These are phyloP conservation scores for Yoshiicerus persimilis DNA, from an alignment of 1,140 invertebrate species.

Conservation along the genomic window DNA sequence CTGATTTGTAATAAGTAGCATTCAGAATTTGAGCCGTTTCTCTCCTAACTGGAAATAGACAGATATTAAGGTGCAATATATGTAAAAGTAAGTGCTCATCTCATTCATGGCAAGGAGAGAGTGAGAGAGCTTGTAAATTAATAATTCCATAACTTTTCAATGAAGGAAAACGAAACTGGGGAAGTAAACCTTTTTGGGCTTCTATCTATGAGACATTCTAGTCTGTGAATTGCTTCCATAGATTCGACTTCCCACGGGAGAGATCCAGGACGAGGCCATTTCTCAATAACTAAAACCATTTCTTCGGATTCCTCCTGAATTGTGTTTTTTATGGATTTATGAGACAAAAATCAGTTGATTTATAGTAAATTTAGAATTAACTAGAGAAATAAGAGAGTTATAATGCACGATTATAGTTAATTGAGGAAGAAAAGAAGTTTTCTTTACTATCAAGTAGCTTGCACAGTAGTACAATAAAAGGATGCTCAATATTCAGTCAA, in stretches of 20 bases:
- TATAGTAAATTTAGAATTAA: too few species aligned
- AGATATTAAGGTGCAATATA: not conserved
- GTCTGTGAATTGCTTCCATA: conserved; percentile 10
- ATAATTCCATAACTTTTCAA: not conserved
- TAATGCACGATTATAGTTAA: too few species aligned
- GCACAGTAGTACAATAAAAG: too few species aligned
- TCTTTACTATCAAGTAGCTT: too few species aligned
- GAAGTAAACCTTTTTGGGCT: not conserved
- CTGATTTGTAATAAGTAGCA: conserved; percentile 34
- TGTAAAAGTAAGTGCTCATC: too few species aligned
- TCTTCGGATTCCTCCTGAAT: conserved; percentile 40
- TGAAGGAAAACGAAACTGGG: not conserved
- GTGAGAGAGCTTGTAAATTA: too few species aligned
- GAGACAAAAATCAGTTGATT: too few species aligned
- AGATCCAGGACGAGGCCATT: conserved; percentile 45
- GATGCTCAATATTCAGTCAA: too few species aligned
- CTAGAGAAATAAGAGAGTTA: too few species aligned
- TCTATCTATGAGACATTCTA: conserved; percentile 44
- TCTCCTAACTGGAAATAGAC: conserved; percentile 27
- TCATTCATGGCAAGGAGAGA: too few species aligned
- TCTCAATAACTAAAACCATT: conserved; percentile 41
- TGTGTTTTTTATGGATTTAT: too few species aligned
- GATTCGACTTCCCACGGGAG: conserved; percentile 46
- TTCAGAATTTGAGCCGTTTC: conserved; percentile 40
- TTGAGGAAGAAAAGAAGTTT: too few species aligned